phyloP scores from a whole-genome alignment of 2,797 vertebrate species.

The Vireo griseus region DNA sequence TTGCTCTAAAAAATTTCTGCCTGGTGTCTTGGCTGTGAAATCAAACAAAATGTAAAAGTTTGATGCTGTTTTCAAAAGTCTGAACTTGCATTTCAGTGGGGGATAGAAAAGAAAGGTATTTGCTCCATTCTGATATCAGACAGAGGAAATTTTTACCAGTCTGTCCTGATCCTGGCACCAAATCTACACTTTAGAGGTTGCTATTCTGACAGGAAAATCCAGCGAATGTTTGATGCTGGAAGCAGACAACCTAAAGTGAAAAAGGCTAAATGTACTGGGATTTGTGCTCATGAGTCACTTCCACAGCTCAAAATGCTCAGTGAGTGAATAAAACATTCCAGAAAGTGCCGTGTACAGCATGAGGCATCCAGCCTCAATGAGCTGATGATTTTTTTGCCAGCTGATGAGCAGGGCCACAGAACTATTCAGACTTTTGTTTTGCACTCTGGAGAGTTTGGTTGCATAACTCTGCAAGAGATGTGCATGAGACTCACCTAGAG shows the following conservation, averaged over 20 bases:
- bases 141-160: not conserved
- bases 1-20: not conserved
- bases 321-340: constrained; percentile 50
- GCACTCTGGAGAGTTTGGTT: not conserved
- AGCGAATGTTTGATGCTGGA: not conserved
- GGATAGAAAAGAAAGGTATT: not conserved
- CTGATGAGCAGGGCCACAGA: not conserved
- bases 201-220: not conserved
- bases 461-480: not conserved
- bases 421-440: not conserved
- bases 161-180: not conserved
- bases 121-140: not conserved
- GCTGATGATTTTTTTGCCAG: not conserved
- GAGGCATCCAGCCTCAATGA: not conserved
- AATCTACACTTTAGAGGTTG: not conserved
- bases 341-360: not conserved
- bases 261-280: constrained; percentile 5
- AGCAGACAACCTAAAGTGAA: not conserved
- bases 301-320: constrained; percentile 29
- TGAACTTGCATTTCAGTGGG: not conserved
- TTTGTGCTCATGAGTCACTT: constrained; percentile 41
- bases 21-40: not conserved
- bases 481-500: not conserved
- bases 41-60: not conserved
- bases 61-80: not conserved